phyloP scores from a whole-genome alignment of 2,113 vertebrate genomes.

The Notarius quadriscutis region DNA sequence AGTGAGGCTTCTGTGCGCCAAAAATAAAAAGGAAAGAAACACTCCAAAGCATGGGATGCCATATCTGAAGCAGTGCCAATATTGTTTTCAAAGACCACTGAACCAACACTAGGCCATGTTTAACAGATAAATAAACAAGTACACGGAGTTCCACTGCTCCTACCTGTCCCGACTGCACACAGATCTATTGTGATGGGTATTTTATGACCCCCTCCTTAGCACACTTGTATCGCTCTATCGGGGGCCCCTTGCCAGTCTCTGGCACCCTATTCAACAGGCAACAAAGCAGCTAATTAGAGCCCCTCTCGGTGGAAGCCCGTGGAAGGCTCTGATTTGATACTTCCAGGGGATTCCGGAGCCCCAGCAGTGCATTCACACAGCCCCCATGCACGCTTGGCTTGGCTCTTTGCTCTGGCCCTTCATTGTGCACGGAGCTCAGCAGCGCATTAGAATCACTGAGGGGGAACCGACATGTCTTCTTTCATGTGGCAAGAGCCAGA shows the following conservation, averaged over 20 bases:
- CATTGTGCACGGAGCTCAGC: constrained; percentile 64
- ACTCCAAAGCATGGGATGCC: neutral
- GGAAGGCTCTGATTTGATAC: constrained; percentile 70
- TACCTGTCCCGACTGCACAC: constrained; percentile 43
- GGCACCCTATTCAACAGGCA: constrained; percentile 68
- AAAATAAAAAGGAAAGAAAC: neutral
- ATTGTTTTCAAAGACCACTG: constrained; percentile 9
- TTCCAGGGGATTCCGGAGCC: constrained; percentile 74
- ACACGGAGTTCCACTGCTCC: constrained; percentile 42
- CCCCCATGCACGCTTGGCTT: constrained; percentile 68
- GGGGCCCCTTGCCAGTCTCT: constrained; percentile 66
- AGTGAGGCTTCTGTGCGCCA: constrained; percentile 10
- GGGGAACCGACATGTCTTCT: constrained; percentile 70
- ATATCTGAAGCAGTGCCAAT: constrained; percentile 7
- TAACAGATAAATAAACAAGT: constrained; percentile 47
- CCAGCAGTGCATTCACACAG: constrained; percentile 65
- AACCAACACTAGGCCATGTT: constrained; percentile 7
- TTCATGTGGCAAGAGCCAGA: constrained; percentile 71
- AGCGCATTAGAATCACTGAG: constrained; percentile 67
- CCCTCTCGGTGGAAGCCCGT: constrained; percentile 67
- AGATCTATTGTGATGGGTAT: constrained; percentile 50
- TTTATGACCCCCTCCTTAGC: constrained; percentile 68
- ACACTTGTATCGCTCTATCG: constrained; percentile 62
- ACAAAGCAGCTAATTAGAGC: constrained; percentile 80
- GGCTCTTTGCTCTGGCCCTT: constrained; percentile 70